Percentiles rank a stretch among this genome's conserved stretches.
Conservation (phyloP, 2,888 invertebrate species). For the Clunio marinus region DNA sequence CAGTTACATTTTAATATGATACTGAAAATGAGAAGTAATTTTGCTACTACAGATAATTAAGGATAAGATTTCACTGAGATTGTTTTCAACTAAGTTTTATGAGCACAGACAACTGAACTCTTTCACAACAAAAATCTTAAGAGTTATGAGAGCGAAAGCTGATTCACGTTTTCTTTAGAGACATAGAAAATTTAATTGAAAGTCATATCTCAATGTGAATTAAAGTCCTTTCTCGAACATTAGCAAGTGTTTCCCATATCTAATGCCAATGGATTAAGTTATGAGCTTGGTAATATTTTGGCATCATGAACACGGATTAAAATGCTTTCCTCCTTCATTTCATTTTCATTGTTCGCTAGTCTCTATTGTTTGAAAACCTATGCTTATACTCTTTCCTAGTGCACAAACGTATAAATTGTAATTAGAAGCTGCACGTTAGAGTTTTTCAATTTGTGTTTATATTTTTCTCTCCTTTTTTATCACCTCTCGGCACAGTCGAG, state of each 20-base stretch:
- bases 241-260: neutral
- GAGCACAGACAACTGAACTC: too few relatives aligned
- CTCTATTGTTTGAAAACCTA: neutral
- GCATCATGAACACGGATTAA: conserved; percentile 28
- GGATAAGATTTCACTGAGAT: too few relatives aligned
- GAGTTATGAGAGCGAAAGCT: too few relatives aligned
- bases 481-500: too few relatives aligned
- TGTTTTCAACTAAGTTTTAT: too few relatives aligned
- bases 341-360: conserved; percentile 22
- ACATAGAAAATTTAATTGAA: neutral
- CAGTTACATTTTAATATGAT: too few relatives aligned
- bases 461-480: neutral
- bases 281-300: neutral
- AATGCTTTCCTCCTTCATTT: neutral
- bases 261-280: neutral
- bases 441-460: neutral
- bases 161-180: too few relatives aligned
- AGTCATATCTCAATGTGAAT: conserved; percentile 5
- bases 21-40: too few relatives aligned
- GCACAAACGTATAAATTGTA: neutral
- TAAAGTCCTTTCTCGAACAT: neutral
- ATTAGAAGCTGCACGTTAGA: neutral
- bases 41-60: too few relatives aligned
- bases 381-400: neutral
- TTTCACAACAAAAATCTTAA: too few relatives aligned